A percentile compares a stretch with the other conserved stretches of the same genome.
Evolutionary conservation across 2,797 vertebrate species (phyloP).

Genomic region (Emys orbicularis): DNA sequence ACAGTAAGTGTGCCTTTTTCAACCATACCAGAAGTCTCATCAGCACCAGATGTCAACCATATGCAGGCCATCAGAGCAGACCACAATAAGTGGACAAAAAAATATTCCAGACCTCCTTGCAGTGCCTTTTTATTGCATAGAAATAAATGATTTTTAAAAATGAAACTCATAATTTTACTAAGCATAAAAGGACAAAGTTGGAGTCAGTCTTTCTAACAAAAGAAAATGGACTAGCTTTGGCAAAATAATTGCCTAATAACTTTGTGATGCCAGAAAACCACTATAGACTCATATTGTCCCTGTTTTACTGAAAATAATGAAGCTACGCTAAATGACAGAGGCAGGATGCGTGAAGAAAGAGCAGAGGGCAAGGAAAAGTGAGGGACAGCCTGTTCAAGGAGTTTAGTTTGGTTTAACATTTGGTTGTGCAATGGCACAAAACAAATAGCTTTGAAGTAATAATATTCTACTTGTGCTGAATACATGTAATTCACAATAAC

Average conservation of each 20-base stretch:
- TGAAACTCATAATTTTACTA: background rate
- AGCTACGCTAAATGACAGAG: background rate
- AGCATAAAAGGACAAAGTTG: background rate
- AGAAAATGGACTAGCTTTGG: background rate
- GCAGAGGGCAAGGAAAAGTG: background rate
- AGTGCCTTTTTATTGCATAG: background rate
- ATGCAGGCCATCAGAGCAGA: background rate
- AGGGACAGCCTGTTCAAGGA: background rate
- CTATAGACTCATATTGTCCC: background rate
- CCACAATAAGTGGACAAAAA: background rate
- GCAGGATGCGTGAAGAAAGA: background rate
- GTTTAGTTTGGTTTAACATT: background rate
- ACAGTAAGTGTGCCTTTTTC: background rate
- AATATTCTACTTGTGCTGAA: background rate
- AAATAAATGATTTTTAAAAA: constrained; percentile 13
- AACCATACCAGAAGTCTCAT: background rate
- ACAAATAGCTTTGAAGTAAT: background rate
- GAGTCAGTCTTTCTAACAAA: background rate
- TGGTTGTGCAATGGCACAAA: background rate
- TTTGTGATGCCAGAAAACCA: background rate
- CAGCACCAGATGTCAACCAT: background rate
- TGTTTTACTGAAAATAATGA: background rate
- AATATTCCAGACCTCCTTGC: background rate
- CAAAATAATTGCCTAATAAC: background rate
- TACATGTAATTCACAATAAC: background rate